Evolutionary conservation across 92 coral and sea anemone genomes (phyloP).

Genomic region (Zoanthus sociatus): DNA sequence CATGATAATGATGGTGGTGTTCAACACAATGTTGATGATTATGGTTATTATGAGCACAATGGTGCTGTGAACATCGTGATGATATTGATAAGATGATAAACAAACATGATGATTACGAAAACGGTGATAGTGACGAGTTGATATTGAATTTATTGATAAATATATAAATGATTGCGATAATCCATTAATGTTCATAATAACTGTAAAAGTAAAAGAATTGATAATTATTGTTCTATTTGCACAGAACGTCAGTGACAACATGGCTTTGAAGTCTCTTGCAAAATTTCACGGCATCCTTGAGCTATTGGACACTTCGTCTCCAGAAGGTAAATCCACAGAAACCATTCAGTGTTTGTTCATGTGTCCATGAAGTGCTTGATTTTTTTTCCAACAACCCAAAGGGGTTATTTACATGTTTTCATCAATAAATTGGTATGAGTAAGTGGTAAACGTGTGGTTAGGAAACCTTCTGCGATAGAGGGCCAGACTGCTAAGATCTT

Average conservation of each 20-base stretch:
- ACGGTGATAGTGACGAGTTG: too few relatives aligned
- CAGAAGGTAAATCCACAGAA: conserved; percentile 26
- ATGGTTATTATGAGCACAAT: neutral
- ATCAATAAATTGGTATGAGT: too few relatives aligned
- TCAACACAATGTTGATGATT: too few relatives aligned
- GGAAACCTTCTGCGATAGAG: too few relatives aligned
- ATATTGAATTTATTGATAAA: neutral
- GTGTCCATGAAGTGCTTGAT: too few relatives aligned
- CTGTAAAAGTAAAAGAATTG: neutral
- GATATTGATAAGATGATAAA: neutral
- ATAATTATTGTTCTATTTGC: conserved; percentile 11
- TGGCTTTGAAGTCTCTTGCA: conserved; percentile 67
- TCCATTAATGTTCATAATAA: neutral
- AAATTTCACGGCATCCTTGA: conserved; percentile 82
- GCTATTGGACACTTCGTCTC: conserved; percentile 50
- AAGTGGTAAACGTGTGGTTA: too few relatives aligned
- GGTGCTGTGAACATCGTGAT: neutral
- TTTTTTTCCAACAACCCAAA: too few relatives aligned
- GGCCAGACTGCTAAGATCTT: too few relatives aligned
- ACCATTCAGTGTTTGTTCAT: too few relatives aligned
- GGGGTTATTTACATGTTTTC: too few relatives aligned
- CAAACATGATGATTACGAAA: too few relatives aligned
- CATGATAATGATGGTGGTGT: neutral
- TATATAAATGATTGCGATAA: neutral
- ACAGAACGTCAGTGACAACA: conserved; percentile 77